Conservation (phyloP, 2,888 invertebrate species). For the Drosophila mimetica region DNA sequence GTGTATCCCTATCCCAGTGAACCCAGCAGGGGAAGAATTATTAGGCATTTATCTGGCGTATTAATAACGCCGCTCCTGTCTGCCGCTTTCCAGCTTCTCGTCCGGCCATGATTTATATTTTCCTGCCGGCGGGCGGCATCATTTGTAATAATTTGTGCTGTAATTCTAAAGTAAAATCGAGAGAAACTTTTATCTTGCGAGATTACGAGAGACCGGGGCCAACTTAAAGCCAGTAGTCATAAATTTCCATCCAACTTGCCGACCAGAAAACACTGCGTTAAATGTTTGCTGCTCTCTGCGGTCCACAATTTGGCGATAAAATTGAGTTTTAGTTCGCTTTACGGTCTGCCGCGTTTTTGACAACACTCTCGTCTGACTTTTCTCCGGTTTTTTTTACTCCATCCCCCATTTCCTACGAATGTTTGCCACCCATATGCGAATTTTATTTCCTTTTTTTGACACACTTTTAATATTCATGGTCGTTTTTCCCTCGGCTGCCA, state of each 20-base stretch:
- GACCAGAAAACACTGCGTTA: slow-evolving; percentile 42
- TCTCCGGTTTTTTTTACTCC: slow-evolving; percentile 5
- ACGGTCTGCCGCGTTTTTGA: slow-evolving; percentile 57
- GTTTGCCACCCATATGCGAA: slow-evolving; percentile 6
- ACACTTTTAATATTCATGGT: slow-evolving; percentile 69
- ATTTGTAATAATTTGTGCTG: slow-evolving; percentile 76
- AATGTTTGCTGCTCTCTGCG: slow-evolving; percentile 64
- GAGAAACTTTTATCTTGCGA: slow-evolving; percentile 47
- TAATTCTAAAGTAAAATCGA: slow-evolving; percentile 52
- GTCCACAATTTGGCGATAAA: slow-evolving; percentile 62
- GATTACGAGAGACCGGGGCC: slow-evolving; percentile 32
- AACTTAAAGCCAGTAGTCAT: slow-evolving; percentile 51
- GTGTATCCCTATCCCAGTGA: slow-evolving; percentile 5
- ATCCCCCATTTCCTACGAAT: slow-evolving; percentile 14
- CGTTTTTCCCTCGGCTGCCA: slow-evolving; percentile 18
- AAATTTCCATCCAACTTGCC: slow-evolving; percentile 66
- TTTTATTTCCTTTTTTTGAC: slow-evolving; percentile 26
- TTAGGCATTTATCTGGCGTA: slow-evolving; percentile 66
- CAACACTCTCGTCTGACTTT: slow-evolving; percentile 8
- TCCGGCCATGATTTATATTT: slow-evolving; percentile 66
- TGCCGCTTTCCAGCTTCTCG: slow-evolving; percentile 13
- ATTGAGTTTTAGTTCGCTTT: slow-evolving; percentile 69
- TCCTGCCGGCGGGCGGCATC: slow-evolving; percentile 62
- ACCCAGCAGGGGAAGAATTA: slow-evolving; percentile 55
- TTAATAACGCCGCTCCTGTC: slow-evolving; percentile 51